These are phyloP conservation scores for Panzeria rudis DNA, from an alignment of 2,888 invertebrate genomes.

Conservation along the genomic window DNA sequence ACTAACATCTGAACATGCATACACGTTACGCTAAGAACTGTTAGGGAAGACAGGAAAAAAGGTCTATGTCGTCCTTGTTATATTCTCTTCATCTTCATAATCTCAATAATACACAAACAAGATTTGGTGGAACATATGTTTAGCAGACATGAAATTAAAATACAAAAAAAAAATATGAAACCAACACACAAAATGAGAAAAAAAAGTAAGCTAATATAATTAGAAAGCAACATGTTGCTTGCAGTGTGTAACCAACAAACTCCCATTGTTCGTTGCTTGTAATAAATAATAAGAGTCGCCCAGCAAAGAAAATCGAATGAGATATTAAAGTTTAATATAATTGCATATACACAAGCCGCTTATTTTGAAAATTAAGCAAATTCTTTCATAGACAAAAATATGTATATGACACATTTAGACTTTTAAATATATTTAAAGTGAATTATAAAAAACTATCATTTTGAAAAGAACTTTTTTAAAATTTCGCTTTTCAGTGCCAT, in stretches of 20 bases:
- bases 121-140: constrained; percentile 68
- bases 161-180: not conserved
- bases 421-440: too few relatives aligned
- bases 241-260: constrained; percentile 20
- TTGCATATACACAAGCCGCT: too few relatives aligned
- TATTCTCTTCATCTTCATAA: constrained; percentile 6
- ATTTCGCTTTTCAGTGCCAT: too few relatives aligned
- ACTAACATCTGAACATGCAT: not conserved
- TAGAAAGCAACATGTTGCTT: constrained; percentile 66
- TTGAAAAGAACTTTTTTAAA: too few relatives aligned
- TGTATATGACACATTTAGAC: too few relatives aligned
- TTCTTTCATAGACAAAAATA: too few relatives aligned
- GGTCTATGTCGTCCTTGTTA: constrained; percentile 4
- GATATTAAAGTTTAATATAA: too few relatives aligned
- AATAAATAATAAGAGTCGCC: constrained; percentile 4
- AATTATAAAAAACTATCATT: too few relatives aligned
- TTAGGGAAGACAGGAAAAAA: constrained; percentile 14
- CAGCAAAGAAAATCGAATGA: not conserved
- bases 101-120: constrained; percentile 44
- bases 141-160: constrained; percentile 60
- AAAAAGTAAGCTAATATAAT: constrained; percentile 52
- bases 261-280: not conserved
- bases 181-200: constrained; percentile 15
- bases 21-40: not conserved
- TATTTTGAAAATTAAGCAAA: too few relatives aligned